Percentiles rank a stretch among this genome's conserved stretches.
Conservation (phyloP, 2,888 invertebrate genomes). For the Ecliptopera silaceata region DNA sequence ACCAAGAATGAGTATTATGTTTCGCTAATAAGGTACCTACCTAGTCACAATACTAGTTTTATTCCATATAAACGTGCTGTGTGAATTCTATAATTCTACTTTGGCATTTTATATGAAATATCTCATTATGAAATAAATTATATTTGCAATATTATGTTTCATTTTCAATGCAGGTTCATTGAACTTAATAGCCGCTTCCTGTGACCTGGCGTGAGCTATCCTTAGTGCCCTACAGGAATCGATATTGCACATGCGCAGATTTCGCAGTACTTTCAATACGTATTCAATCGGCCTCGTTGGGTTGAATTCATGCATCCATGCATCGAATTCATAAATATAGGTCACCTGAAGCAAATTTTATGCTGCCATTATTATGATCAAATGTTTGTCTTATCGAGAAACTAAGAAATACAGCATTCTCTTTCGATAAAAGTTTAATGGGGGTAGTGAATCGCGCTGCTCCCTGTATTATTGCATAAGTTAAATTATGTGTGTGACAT, state of each 20-base stretch:
- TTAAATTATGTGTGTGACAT: too few species aligned
- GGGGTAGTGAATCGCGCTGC: too few species aligned
- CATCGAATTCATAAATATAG: constrained; percentile 7
- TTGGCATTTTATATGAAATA: neutral
- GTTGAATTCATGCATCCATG: neutral
- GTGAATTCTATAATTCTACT: too few species aligned
- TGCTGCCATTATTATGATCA: too few species aligned
- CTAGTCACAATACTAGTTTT: neutral
- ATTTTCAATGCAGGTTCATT: constrained; percentile 1
- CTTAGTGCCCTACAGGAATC: constrained; percentile 3
- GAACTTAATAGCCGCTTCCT: neutral
- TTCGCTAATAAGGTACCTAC: too few species aligned
- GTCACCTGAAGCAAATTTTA: neutral
- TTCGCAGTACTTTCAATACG: neutral
- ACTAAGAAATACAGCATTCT: too few species aligned
- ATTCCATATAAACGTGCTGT: neutral
- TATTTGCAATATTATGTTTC: neutral
- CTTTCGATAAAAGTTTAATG: too few species aligned
- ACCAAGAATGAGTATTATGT: too few species aligned
- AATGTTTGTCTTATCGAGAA: too few species aligned
- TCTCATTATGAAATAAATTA: neutral
- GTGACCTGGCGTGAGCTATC: neutral
- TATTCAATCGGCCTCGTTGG: neutral
- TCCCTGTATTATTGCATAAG: too few species aligned
- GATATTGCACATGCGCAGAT: constrained; percentile 20